These are phyloP conservation scores for Hybognathus amarus DNA, from an alignment of 2,797 vertebrate species.

Conservation along the genomic window DNA sequence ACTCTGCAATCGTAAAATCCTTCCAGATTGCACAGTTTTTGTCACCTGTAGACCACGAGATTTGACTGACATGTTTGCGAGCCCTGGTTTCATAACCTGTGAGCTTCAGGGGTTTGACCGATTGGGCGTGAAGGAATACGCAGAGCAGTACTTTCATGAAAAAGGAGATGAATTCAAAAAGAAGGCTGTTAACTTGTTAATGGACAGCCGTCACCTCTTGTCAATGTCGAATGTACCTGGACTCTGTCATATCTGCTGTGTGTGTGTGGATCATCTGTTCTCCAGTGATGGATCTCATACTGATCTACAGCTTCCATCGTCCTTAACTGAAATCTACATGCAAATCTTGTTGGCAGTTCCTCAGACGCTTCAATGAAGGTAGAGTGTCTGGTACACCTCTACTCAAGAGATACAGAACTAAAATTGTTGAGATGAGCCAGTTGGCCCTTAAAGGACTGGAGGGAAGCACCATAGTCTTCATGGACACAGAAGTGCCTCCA, in stretches of 20 bases:
- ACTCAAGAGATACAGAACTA: slow-evolving; percentile 58
- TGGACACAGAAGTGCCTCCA: slow-evolving; percentile 71
- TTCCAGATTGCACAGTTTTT: slow-evolving; percentile 85
- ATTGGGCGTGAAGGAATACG: slow-evolving; percentile 78
- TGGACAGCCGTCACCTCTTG: slow-evolving; percentile 73
- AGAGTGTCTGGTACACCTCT: neutral
- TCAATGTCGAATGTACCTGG: slow-evolving; percentile 85
- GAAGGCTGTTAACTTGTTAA: slow-evolving; percentile 74
- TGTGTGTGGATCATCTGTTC: slow-evolving; percentile 82
- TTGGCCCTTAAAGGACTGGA: slow-evolving; percentile 84
- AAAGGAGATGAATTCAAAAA: slow-evolving; percentile 62
- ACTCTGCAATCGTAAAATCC: slow-evolving; percentile 80
- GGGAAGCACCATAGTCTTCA: slow-evolving; percentile 81
- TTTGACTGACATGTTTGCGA: slow-evolving; percentile 72
- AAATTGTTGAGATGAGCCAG: slow-evolving; percentile 76
- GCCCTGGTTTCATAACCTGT: slow-evolving; percentile 68
- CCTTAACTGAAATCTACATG: slow-evolving; percentile 86
- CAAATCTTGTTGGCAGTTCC: slow-evolving; percentile 79
- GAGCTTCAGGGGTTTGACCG: slow-evolving; percentile 84
- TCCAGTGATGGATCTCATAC: slow-evolving; percentile 25
- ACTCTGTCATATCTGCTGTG: slow-evolving; percentile 85
- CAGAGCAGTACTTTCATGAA: slow-evolving; percentile 76
- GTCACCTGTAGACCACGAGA: slow-evolving; percentile 84
- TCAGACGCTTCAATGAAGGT: slow-evolving; percentile 62
- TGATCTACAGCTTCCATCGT: slow-evolving; percentile 74